Evolutionary conservation across 37 sponge, comb jelly and placozoan species (phyloP).

Genomic region (Amphimedon queenslandica): DNA sequence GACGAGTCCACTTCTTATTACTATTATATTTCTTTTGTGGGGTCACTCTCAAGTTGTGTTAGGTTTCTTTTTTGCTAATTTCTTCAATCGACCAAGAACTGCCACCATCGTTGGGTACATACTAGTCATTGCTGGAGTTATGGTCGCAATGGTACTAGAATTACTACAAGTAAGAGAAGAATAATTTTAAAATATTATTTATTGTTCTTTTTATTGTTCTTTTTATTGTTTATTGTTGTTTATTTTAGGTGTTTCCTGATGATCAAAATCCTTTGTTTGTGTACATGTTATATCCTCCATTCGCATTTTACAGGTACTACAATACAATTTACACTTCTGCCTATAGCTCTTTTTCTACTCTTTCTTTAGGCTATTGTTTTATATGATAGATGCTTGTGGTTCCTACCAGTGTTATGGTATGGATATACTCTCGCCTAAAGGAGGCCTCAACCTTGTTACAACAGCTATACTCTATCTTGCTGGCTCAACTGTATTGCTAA

Average conservation of each 20-base stretch:
- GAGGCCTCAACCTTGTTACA: constrained; percentile 60
- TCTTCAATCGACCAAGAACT: constrained; percentile 67
- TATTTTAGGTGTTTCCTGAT: constrained; percentile 35
- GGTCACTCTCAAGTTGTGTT: constrained; percentile 61
- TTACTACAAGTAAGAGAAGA: constrained; percentile 18
- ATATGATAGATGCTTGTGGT: constrained; percentile 48
- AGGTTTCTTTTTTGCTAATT: constrained; percentile 70
- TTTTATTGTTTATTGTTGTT: not conserved
- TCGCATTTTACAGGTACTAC: constrained; percentile 63
- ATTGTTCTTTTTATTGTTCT: too few species aligned
- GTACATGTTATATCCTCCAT: constrained; percentile 74
- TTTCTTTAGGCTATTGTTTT: constrained; percentile 39
- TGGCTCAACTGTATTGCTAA: constrained; percentile 23
- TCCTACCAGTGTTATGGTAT: constrained; percentile 39
- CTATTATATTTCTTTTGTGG: constrained; percentile 58
- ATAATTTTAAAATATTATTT: too few species aligned
- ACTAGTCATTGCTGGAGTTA: constrained; percentile 48
- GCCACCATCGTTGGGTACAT: constrained; percentile 68
- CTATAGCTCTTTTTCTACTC: not conserved
- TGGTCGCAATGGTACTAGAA: constrained; percentile 40
- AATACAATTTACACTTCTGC: not conserved
- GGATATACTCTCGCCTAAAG: constrained; percentile 23
- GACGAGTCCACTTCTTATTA: constrained; percentile 42
- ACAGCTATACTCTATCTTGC: constrained; percentile 59
- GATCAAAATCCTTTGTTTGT: constrained; percentile 56